Evolutionary conservation across 1,140 invertebrate species (phyloP).

Genomic region (Camponotus floridanus): DNA sequence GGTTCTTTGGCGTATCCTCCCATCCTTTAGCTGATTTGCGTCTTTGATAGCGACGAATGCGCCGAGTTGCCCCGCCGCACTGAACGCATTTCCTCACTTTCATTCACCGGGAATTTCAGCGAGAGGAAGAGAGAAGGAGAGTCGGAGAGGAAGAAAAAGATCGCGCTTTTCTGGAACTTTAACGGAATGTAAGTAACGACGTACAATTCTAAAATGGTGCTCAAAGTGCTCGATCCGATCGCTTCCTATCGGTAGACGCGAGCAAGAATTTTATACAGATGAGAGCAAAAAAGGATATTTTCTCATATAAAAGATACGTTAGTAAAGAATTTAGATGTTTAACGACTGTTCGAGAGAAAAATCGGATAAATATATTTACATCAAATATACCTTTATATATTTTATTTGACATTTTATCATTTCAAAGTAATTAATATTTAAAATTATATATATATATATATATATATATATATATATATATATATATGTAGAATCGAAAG

Average conservation of each 20-base stretch:
- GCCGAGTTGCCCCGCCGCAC: not conserved
- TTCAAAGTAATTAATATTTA: not conserved
- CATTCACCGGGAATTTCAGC: conserved; percentile 22
- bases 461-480: too few relatives aligned
- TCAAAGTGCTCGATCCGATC: conserved; percentile 35
- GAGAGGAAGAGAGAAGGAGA: not conserved
- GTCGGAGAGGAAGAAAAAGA: too few relatives aligned
- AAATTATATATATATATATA: not conserved
- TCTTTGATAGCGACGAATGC: conserved; percentile 34
- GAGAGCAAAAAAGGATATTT: not conserved
- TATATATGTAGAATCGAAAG: not conserved
- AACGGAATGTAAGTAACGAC: conserved; percentile 41
- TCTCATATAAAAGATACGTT: conserved; percentile 7
- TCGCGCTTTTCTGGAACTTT: conserved; percentile 27
- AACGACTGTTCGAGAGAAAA: not conserved
- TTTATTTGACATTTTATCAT: not conserved
- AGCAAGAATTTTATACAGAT: not conserved
- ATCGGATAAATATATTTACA: not conserved
- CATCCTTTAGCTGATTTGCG: conserved; percentile 50
- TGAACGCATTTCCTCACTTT: conserved; percentile 17
- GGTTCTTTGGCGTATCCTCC: conserved; percentile 47
- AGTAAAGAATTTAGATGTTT: not conserved
- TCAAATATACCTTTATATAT: not conserved
- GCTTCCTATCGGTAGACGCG: not conserved
- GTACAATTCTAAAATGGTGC: conserved; percentile 39